phyloP scores from a whole-genome alignment of 2,113 vertebrate genomes.

The Ophthalmotilapia sp. region DNA sequence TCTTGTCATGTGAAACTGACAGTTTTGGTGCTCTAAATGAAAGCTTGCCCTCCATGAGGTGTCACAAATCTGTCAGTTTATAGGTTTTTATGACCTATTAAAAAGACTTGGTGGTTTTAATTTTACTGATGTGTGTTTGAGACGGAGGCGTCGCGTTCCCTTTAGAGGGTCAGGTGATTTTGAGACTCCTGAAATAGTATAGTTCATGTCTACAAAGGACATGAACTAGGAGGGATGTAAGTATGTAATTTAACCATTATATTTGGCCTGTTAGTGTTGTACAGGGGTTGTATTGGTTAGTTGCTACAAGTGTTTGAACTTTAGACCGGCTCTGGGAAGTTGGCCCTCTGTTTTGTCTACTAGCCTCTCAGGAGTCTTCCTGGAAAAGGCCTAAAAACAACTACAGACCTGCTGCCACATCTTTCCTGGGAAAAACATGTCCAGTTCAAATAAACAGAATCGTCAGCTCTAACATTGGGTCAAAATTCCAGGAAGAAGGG shows the following conservation, averaged over 20 bases:
- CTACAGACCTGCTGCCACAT: background rate
- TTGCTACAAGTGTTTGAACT: background rate
- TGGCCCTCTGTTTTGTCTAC: conserved; percentile 19
- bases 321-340: background rate
- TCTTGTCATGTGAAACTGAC: background rate
- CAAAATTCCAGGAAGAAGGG: background rate
- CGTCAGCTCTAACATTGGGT: background rate
- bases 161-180: background rate
- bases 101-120: background rate
- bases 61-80: background rate
- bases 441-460: background rate
- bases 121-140: background rate
- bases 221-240: background rate
- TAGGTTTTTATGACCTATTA: background rate
- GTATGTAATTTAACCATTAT: background rate
- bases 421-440: background rate
- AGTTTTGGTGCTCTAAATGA: background rate
- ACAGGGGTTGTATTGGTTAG: background rate
- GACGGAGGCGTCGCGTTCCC: no score
- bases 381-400: conserved; percentile 28
- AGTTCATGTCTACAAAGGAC: background rate
- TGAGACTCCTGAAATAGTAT: background rate
- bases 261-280: background rate
- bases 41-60: background rate
- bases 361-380: conserved; percentile 33